Conservation (phyloP, 2,888 invertebrate genomes). For the Drosophila histrio region DNA sequence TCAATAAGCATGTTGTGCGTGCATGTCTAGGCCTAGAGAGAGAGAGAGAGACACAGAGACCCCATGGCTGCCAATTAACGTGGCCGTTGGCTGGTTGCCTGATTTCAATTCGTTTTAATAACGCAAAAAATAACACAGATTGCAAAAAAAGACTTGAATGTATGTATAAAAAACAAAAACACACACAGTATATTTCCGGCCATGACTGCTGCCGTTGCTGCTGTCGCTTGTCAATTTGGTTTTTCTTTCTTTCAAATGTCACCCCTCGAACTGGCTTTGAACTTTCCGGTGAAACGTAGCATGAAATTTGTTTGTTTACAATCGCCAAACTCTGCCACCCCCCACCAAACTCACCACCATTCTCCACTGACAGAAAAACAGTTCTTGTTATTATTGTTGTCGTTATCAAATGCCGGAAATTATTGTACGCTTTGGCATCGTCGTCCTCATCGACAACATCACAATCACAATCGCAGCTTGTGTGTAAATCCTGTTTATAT, state of each 20-base stretch:
- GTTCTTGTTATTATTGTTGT: constrained; percentile 30
- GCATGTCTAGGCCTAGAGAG: neutral
- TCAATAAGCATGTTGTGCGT: constrained; percentile 49
- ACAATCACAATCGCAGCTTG: constrained; percentile 35
- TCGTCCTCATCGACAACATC: constrained; percentile 46
- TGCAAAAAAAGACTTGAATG: neutral
- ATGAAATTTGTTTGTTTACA: constrained; percentile 79
- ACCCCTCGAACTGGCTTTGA: constrained; percentile 43
- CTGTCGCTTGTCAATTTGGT: constrained; percentile 62
- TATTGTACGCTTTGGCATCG: constrained; percentile 66
- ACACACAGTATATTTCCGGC: constrained; percentile 57
- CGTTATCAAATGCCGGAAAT: constrained; percentile 78
- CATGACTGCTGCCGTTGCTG: constrained; percentile 33
- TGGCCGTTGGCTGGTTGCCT: constrained; percentile 36
- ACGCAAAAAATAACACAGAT: constrained; percentile 12
- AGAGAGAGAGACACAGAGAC: neutral
- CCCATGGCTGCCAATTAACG: constrained; percentile 65
- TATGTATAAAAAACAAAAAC: neutral
- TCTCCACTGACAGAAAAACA: neutral
- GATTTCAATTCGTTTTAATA: constrained; percentile 60
- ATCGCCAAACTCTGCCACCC: constrained; percentile 53
- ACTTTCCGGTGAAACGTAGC: constrained; percentile 72
- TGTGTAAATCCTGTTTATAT: constrained; percentile 69
- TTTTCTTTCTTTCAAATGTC: constrained; percentile 22
- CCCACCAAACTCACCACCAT: neutral